Evolutionary conservation across 35 echinoderm and acorn worm genomes (phyloP).

Genomic region (Nesometra sesokonis): DNA sequence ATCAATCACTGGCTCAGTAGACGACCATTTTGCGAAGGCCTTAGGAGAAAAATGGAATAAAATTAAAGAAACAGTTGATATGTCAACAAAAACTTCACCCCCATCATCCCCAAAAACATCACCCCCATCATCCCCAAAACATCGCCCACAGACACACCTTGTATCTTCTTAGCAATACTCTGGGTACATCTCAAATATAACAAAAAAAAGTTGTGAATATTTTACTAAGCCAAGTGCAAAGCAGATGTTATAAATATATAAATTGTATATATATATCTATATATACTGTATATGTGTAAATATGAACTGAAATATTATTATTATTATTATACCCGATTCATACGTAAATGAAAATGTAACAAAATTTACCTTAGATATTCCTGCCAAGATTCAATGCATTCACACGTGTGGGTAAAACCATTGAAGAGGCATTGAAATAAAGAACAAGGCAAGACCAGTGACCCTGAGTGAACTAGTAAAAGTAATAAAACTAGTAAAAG

Average conservation of each 20-base stretch:
- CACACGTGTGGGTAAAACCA: too few relatives aligned
- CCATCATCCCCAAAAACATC: constrained; percentile 8
- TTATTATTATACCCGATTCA: too few relatives aligned
- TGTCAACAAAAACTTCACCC: background rate
- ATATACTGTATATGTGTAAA: too few relatives aligned
- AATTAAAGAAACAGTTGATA: constrained; percentile 56
- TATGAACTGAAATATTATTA: too few relatives aligned
- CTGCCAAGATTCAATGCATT: too few relatives aligned
- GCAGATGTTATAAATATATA: background rate
- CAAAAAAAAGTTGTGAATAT: background rate
- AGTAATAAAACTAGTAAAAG: too few relatives aligned
- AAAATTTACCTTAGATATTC: too few relatives aligned
- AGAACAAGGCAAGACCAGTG: too few relatives aligned
- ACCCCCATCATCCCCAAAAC: constrained; percentile 3
- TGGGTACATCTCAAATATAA: background rate
- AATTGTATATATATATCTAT: background rate
- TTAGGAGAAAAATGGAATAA: constrained; percentile 90
- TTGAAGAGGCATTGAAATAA: too few relatives aligned
- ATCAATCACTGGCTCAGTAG: constrained; percentile 79
- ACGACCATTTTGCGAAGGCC: constrained; percentile 96
- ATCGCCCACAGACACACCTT: constrained; percentile 27
- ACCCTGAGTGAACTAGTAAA: too few relatives aligned
- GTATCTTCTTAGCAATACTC: constrained; percentile 8
- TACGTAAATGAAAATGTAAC: too few relatives aligned
- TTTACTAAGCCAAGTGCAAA: background rate